Conservation (phyloP, 2,888 invertebrate species). For the Polyommatus icarus region DNA sequence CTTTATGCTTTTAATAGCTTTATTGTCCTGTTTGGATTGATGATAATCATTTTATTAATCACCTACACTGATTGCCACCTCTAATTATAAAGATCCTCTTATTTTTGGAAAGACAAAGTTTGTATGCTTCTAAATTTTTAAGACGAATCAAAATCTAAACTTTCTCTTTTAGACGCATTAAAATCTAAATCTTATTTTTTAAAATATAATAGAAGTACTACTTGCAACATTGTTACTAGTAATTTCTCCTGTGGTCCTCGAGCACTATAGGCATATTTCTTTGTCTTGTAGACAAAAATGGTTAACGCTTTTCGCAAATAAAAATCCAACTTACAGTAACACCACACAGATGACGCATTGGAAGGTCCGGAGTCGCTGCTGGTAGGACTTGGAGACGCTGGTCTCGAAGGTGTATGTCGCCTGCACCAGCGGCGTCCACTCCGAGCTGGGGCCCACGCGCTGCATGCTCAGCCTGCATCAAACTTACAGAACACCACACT, state of each 20-base stretch:
- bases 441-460: constrained; percentile 60
- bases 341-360: constrained; percentile 86
- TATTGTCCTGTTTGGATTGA: constrained; percentile 4
- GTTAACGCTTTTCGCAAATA: no score
- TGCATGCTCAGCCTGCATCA: constrained; percentile 52
- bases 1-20: constrained; percentile 15
- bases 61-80: neutral
- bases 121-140: neutral
- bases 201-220: no score
- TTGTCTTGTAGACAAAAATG: no score
- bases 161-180: no score
- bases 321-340: constrained; percentile 82
- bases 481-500: constrained; percentile 84
- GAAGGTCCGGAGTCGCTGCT: constrained; percentile 75
- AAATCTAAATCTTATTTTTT: no score
- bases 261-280: no score
- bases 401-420: constrained; percentile 78
- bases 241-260: no score
- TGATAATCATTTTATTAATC: neutral
- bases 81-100: neutral
- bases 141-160: neutral
- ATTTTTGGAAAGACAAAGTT: neutral
- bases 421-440: constrained; percentile 77
- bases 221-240: no score
- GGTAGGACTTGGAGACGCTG: constrained; percentile 69